phyloP scores from a whole-genome alignment of 1,140 invertebrate genomes.

The Zophobas morio region DNA sequence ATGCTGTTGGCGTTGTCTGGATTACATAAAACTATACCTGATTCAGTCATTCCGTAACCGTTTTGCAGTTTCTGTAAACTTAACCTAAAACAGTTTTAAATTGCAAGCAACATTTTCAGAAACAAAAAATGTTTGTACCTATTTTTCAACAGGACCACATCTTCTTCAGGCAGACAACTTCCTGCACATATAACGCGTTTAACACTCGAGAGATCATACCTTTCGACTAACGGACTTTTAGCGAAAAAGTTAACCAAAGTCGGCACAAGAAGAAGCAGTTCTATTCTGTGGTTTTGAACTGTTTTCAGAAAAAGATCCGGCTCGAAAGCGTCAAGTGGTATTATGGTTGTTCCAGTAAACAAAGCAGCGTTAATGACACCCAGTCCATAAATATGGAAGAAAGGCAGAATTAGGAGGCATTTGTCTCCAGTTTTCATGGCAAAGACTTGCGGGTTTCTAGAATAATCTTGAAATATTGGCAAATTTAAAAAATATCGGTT shows the following conservation, averaged over 20 bases:
- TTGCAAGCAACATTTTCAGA: neutral
- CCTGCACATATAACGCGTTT: slow-evolving; percentile 66
- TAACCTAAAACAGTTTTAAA: slow-evolving; percentile 49
- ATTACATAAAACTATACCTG: slow-evolving; percentile 63
- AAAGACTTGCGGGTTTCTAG: neutral
- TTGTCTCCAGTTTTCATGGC: neutral
- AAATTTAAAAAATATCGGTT: too few species aligned
- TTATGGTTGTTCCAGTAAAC: neutral
- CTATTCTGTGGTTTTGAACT: slow-evolving; percentile 69
- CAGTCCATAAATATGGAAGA: neutral
- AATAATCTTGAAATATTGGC: too few species aligned
- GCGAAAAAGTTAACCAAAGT: slow-evolving; percentile 77
- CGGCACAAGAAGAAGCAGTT: slow-evolving; percentile 75
- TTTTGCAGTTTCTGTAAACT: slow-evolving; percentile 68
- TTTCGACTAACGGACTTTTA: slow-evolving; percentile 74
- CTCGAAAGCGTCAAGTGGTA: slow-evolving; percentile 8
- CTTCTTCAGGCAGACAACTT: neutral
- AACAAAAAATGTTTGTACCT: neutral
- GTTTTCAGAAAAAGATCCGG: slow-evolving; percentile 32
- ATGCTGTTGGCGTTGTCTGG: neutral
- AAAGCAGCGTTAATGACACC: neutral
- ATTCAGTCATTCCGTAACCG: slow-evolving; percentile 80
- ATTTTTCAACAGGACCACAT: neutral
- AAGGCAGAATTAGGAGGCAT: neutral
- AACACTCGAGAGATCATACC: slow-evolving; percentile 75